These are phyloP conservation scores for Polyergus mexicanus DNA, from an alignment of 1,140 invertebrate species.

Conservation along the genomic window DNA sequence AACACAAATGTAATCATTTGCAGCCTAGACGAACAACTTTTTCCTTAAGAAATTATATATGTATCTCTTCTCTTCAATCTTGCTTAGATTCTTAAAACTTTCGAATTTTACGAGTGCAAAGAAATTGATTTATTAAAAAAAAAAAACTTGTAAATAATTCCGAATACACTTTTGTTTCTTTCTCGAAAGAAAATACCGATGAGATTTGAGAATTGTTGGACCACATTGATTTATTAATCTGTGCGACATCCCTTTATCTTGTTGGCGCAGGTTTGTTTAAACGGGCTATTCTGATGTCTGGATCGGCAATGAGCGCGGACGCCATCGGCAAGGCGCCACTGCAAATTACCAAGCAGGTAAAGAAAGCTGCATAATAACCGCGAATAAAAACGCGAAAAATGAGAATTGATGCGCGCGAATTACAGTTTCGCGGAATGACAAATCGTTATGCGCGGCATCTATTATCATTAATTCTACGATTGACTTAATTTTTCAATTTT, in stretches of 20 bases:
- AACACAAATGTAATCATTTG: not conserved
- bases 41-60: too few species aligned
- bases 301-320: conserved; percentile 96
- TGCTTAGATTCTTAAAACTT: too few species aligned
- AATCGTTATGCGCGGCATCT: conserved; percentile 47
- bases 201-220: conserved; percentile 11
- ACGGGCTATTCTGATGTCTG: conserved; percentile 97
- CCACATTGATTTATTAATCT: conserved; percentile 64
- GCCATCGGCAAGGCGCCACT: conserved; percentile 94
- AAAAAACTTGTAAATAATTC: too few species aligned
- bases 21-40: too few species aligned
- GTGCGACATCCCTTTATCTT: not conserved
- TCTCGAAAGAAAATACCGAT: not conserved
- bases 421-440: conserved; percentile 42
- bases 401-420: conserved; percentile 54
- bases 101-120: too few species aligned
- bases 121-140: too few species aligned
- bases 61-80: too few species aligned
- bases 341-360: conserved; percentile 91
- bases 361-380: conserved; percentile 39
- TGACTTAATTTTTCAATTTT: conserved; percentile 19
- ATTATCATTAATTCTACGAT: conserved; percentile 44
- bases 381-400: conserved; percentile 56
- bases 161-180: not conserved
- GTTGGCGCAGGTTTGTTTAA: conserved; percentile 92